Evolutionary conservation across 35 echinoderm and acorn worm species (phyloP).

Genomic region (Holothuria glaberrima): DNA sequence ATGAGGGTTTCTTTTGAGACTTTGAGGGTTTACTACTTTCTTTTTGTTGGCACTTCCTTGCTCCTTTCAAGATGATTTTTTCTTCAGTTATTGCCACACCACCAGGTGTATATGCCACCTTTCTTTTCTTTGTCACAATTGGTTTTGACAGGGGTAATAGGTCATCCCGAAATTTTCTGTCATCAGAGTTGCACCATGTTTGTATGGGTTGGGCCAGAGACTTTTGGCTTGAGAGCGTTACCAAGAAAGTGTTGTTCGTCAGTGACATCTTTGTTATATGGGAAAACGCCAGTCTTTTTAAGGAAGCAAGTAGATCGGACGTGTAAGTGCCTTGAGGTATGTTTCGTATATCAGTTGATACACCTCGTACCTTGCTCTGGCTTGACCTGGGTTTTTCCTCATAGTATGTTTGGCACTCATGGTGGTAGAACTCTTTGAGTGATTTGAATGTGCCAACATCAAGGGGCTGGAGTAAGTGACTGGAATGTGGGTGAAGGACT

Average conservation of each 20-base stretch:
- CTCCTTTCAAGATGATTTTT: neutral
- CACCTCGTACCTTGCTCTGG: too few species aligned
- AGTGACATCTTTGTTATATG: too few species aligned
- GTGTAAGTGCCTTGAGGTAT: neutral
- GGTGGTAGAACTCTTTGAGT: too few species aligned
- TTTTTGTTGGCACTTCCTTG: neutral
- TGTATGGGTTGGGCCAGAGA: neutral
- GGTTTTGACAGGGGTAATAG: too few species aligned
- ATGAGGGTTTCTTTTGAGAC: neutral
- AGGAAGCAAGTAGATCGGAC: too few species aligned
- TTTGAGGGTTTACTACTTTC: neutral
- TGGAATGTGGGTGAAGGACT: neutral
- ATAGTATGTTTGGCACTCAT: slow-evolving; percentile 3
- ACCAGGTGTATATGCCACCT: neutral
- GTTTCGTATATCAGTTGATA: neutral
- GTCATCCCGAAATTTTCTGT: neutral
- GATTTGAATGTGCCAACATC: too few species aligned
- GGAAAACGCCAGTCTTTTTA: too few species aligned
- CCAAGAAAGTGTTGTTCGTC: too few species aligned
- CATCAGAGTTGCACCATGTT: neutral
- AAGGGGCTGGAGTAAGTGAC: too few species aligned
- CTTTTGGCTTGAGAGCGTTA: too few species aligned
- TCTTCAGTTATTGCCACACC: slow-evolving; percentile 29
- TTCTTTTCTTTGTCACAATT: neutral
- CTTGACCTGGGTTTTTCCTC: neutral